A percentile compares a stretch with the other conserved stretches of the same genome.
These are phyloP conservation scores for Agapetus fuscipes DNA, from an alignment of 2,888 invertebrate genomes.

Conservation along the genomic window DNA sequence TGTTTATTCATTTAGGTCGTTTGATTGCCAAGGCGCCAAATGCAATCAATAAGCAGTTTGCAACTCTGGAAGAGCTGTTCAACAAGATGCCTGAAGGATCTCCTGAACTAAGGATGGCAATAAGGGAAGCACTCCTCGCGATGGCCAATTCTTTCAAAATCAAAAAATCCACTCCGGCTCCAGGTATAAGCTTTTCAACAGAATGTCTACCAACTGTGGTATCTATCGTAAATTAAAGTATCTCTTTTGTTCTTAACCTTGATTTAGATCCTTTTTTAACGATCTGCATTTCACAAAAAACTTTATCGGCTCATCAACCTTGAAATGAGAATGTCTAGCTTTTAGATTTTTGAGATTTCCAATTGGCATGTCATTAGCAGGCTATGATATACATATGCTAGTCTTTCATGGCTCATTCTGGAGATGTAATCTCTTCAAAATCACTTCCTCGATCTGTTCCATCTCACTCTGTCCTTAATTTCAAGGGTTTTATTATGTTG, in stretches of 20 bases:
- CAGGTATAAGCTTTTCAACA: too few species aligned
- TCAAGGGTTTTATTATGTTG: too few species aligned
- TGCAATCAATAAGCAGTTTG: slow-evolving; percentile 35
- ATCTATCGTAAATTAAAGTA: too few species aligned
- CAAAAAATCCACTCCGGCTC: slow-evolving; percentile 29
- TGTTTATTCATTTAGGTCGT: slow-evolving; percentile 23
- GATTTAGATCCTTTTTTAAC: not conserved
- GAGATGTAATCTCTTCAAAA: too few species aligned
- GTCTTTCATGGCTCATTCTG: too few species aligned
- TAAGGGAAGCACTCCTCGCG: slow-evolving; percentile 58
- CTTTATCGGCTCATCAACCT: too few species aligned
- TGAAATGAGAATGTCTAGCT: not conserved
- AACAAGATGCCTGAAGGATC: slow-evolving; percentile 41
- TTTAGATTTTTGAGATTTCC: not conserved
- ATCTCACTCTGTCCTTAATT: too few species aligned
- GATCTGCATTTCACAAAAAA: not conserved
- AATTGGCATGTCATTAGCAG: too few species aligned
- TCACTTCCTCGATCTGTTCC: too few species aligned
- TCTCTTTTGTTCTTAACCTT: too few species aligned
- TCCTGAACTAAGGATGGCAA: slow-evolving; percentile 51
- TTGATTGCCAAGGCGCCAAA: slow-evolving; percentile 37
- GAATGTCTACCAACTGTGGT: too few species aligned
- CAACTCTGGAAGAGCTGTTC: slow-evolving; percentile 37
- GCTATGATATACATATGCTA: too few species aligned
- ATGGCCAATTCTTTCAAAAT: slow-evolving; percentile 57